Conservation (phyloP, 2,888 invertebrate species). For the Ellobium chinense region DNA sequence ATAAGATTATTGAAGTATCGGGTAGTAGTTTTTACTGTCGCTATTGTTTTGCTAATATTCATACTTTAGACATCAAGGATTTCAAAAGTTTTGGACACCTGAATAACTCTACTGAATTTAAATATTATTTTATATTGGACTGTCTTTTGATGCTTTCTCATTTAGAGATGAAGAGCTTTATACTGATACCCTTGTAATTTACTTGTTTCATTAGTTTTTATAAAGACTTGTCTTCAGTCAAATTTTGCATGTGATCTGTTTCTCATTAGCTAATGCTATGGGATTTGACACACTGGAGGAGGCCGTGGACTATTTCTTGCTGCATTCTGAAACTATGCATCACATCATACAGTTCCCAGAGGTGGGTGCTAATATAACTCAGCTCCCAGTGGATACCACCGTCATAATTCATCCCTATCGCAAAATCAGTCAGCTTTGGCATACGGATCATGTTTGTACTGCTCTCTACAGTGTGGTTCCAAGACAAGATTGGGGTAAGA, state of each 20-base stretch:
- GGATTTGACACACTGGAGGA: constrained; percentile 13
- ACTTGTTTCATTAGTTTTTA: too few species aligned
- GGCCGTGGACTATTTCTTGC: neutral
- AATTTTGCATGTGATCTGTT: neutral
- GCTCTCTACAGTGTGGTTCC: neutral
- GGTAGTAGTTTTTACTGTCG: too few species aligned
- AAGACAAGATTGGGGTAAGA: neutral
- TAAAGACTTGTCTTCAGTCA: neutral
- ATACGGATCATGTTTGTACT: neutral
- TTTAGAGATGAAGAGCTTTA: too few species aligned
- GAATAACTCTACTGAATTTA: too few species aligned
- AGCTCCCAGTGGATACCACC: neutral
- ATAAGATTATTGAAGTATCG: too few species aligned
- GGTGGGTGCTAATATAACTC: neutral
- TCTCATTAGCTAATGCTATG: neutral
- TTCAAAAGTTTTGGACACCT: too few species aligned
- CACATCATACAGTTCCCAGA: constrained; percentile 16
- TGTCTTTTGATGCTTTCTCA: too few species aligned
- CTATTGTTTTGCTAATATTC: too few species aligned
- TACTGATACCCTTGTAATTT: neutral
- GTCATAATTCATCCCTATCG: constrained; percentile 32
- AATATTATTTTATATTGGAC: too few species aligned
- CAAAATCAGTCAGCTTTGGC: constrained; percentile 14
- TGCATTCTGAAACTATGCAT: neutral
- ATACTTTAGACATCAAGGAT: too few species aligned